phyloP scores from a whole-genome alignment of 2,113 vertebrate genomes.

The Erpornis zantholeuca region DNA sequence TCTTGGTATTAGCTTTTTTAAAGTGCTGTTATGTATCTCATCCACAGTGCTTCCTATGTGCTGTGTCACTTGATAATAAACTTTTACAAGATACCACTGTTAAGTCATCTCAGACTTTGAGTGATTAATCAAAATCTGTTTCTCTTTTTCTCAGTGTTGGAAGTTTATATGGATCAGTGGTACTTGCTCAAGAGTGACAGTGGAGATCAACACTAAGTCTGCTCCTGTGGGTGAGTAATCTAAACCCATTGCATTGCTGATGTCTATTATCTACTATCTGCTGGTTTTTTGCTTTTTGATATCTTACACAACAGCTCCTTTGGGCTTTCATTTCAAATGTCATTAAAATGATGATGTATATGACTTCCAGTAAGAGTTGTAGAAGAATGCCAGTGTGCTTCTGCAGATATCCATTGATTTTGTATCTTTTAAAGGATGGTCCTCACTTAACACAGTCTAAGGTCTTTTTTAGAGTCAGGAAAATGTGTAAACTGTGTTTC shows the following conservation, averaged over 20 bases:
- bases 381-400: not conserved
- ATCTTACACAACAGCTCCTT: not conserved
- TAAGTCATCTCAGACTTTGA: not conserved
- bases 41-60: not conserved
- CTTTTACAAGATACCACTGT: not conserved
- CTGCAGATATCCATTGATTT: not conserved
- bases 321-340: not conserved
- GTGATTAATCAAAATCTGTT: not conserved
- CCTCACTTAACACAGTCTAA: not conserved
- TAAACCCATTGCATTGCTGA: not conserved
- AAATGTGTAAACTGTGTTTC: not conserved
- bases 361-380: not conserved
- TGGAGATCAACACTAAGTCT: not conserved
- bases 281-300: not conserved
- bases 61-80: not conserved
- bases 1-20: not conserved
- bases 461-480: not conserved
- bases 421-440: not conserved
- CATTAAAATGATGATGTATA: not conserved
- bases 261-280: not conserved
- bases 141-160: constrained; percentile 14
- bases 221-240: constrained; percentile 46
- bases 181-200: not conserved
- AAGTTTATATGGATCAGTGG: constrained; percentile 26
- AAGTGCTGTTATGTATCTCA: not conserved